A percentile compares a stretch with the other conserved stretches of the same genome.
Evolutionary conservation across 2,113 vertebrate species (phyloP).

Genomic region (Gnathonemus longibarbis): DNA sequence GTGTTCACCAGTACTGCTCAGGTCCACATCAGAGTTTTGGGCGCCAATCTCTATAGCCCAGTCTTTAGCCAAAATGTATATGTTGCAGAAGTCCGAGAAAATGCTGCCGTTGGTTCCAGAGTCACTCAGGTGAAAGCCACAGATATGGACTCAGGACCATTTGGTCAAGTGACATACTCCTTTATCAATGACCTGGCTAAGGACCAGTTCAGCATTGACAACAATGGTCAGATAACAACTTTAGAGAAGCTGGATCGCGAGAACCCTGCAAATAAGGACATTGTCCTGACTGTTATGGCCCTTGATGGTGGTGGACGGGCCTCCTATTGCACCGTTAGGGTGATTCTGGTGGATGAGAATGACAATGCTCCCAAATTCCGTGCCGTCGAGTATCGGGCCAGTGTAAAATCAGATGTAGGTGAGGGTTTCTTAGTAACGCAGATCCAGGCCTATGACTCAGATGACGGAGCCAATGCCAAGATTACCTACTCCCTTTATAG

Average conservation of each 20-base stretch:
- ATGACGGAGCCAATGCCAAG: constrained; percentile 80
- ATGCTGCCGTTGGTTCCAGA: constrained; percentile 72
- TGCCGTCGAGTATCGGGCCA: constrained; percentile 78
- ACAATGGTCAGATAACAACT: constrained; percentile 76
- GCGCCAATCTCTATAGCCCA: constrained; percentile 83
- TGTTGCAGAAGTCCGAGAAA: constrained; percentile 84
- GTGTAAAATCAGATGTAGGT: constrained; percentile 79
- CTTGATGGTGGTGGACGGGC: constrained; percentile 79
- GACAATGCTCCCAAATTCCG: constrained; percentile 82
- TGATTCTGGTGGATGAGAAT: constrained; percentile 86
- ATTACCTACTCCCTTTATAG: constrained; percentile 90
- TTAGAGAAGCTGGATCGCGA: constrained; percentile 84
- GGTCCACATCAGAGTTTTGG: constrained; percentile 78
- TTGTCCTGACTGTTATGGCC: constrained; percentile 74
- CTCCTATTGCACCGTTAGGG: constrained; percentile 76
- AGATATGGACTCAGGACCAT: constrained; percentile 78
- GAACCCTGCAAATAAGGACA: constrained; percentile 66
- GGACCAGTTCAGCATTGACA: constrained; percentile 79
- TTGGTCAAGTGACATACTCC: constrained; percentile 74
- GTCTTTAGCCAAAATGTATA: constrained; percentile 78
- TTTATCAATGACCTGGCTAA: constrained; percentile 85
- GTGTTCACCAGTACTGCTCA: constrained; percentile 92
- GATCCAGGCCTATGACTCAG: constrained; percentile 82
- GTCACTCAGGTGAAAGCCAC: constrained; percentile 79
- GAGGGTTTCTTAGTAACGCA: constrained; percentile 83